Conservation (phyloP, 2,888 invertebrate genomes). For the Lasioglossum zephyrum region DNA sequence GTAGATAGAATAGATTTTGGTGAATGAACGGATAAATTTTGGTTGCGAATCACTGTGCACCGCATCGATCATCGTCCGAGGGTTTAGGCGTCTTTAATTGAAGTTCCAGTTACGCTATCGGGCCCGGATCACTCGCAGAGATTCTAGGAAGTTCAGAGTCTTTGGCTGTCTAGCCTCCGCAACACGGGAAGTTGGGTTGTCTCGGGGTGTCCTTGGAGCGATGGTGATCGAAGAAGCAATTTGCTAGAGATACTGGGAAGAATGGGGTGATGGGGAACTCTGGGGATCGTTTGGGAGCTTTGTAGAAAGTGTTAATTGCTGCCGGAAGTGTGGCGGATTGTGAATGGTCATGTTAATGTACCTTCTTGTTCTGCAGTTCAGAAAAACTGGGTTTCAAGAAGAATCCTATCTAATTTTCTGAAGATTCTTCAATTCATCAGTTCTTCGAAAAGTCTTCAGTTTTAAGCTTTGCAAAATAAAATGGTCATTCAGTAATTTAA, state of each 20-base stretch:
- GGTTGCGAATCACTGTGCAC: background rate
- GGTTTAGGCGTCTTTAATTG: slow-evolving; percentile 24
- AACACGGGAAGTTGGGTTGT: background rate
- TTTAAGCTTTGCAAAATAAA: background rate
- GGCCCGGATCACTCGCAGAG: background rate
- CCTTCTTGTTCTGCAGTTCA: background rate
- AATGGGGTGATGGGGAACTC: background rate
- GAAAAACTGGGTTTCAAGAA: background rate
- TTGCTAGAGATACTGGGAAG: slow-evolving; percentile 22
- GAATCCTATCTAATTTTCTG: background rate
- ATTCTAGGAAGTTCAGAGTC: background rate
- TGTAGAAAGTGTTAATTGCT: background rate
- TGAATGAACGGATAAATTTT: background rate
- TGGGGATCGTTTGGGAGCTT: background rate
- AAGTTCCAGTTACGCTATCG: background rate
- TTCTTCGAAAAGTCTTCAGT: background rate
- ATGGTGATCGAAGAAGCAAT: background rate
- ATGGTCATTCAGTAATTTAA: no score
- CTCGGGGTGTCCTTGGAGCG: background rate
- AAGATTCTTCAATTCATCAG: background rate
- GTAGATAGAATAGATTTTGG: background rate
- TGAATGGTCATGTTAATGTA: background rate
- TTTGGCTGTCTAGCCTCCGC: background rate
- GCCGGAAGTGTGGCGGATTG: background rate
- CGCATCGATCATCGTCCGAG: slow-evolving; percentile 35